These are phyloP conservation scores for Glaucopsyche alexis DNA, from an alignment of 2,888 invertebrate species.

Conservation along the genomic window DNA sequence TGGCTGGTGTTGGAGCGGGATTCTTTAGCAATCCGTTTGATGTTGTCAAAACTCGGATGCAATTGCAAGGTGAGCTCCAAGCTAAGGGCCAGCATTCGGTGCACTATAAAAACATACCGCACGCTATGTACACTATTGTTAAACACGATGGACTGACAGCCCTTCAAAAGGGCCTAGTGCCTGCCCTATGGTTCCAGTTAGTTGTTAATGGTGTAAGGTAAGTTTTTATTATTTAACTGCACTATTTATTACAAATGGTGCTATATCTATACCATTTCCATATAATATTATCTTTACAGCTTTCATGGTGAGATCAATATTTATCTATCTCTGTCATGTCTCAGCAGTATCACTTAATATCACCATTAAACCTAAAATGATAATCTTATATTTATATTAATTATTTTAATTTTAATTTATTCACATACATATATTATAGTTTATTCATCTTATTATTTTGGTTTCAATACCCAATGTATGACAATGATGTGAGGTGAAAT, in stretches of 20 bases:
- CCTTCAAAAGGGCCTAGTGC: conserved; percentile 88
- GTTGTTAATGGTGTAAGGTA: conserved; percentile 81
- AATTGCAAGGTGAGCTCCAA: conserved; percentile 90
- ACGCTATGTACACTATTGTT: conserved; percentile 87
- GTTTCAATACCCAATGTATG: no score
- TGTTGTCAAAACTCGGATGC: conserved; percentile 93
- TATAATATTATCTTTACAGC: no score
- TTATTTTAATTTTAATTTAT: no score
- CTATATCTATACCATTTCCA: no score
- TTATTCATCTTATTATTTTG: no score
- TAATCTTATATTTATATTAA: no score
- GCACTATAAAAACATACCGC: conserved; percentile 87
- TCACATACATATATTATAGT: no score
- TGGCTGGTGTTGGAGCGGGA: conserved; percentile 87
- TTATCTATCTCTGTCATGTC: no score
- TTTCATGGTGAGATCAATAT: no score
- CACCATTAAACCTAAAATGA: no score
- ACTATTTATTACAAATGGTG: neutral
- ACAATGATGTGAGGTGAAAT: no score
- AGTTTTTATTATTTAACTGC: conserved; percentile 41
- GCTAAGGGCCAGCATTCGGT: conserved; percentile 82
- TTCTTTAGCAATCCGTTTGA: conserved; percentile 94
- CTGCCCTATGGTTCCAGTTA: conserved; percentile 90
- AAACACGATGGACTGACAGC: conserved; percentile 88
- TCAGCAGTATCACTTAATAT: no score